Base-by-base conservation (phyloP, 2,888 invertebrate species). In the Mythimna lalbum region DNA sequence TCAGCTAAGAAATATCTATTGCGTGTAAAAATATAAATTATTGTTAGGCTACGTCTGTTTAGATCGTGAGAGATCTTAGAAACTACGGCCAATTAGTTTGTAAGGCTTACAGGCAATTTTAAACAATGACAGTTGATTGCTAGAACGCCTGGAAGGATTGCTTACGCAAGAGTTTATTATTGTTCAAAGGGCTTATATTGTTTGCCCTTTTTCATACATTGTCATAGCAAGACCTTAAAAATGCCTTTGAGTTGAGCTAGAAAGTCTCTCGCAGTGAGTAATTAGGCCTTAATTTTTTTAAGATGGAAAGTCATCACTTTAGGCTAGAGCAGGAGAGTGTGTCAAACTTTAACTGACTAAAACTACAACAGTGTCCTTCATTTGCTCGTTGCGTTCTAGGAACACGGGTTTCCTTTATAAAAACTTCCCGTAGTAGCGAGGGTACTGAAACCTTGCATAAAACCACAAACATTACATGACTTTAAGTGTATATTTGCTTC, bases 1-100 rank as follows among this genome's bases (percentile, higher is more conserved):
- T 90, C 88, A 85, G 67, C 69, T 69, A 74, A 74, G 74, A 80
- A 85, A 88, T 85, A 90, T 89, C 88, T 81, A 85, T 84, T 82
- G 81, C 80, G 83, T 84, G 82, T 82, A 80, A 80, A 83, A 78
- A 83, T 78, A 80, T 81, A 84, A 85, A 75, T 80, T 80, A 84
- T 84, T 81, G 82, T 84, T 84, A 71, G 73, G 53, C 55, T 70
- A 78, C 59, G 71, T 63, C 69, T 71, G 74, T 65, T 71, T 47
- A 63, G 70, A 84, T 73, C 84, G 84, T 84, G 84, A 84, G 84
- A 84, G 76, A 84, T 80, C 80, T 84, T 10, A 62, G 36, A 60
- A 59, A 36, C 63, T 75, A 4, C 57, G 21, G 50, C 70, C 65
- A 84, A 86, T 82, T 84, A 86, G 68, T 63, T 63, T 56, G 69